Conservation (phyloP, 2,888 invertebrate species). For the Chirona hameri region DNA sequence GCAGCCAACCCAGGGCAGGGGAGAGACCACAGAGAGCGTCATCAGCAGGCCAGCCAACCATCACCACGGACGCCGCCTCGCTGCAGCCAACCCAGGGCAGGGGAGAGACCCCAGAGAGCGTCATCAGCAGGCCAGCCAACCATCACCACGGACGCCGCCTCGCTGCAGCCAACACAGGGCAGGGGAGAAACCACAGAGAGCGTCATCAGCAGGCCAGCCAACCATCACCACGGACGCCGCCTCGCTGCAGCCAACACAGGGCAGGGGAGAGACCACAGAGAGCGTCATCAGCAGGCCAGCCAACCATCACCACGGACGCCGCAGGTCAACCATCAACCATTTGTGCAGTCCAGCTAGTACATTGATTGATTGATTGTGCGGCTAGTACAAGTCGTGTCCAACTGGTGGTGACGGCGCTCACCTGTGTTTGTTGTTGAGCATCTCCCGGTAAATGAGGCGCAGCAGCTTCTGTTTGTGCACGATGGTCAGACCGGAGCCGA, state of each 20-base stretch:
- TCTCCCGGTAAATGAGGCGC: slow-evolving; percentile 79
- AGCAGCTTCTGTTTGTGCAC: slow-evolving; percentile 90
- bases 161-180: slow-evolving; percentile 54
- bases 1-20: neutral
- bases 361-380: too few relatives aligned
- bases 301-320: too few relatives aligned
- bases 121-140: slow-evolving; percentile 75
- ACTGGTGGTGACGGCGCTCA: slow-evolving; percentile 45
- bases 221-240: slow-evolving; percentile 95
- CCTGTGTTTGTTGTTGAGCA: slow-evolving; percentile 82
- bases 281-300: too few relatives aligned
- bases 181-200: neutral
- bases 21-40: too few relatives aligned
- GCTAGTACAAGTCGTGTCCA: too few relatives aligned
- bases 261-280: neutral
- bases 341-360: too few relatives aligned
- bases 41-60: slow-evolving; percentile 87
- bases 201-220: slow-evolving; percentile 66
- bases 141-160: slow-evolving; percentile 93
- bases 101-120: too few relatives aligned
- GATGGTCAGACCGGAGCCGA: slow-evolving; percentile 62
- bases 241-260: slow-evolving; percentile 59
- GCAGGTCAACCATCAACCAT: too few relatives aligned
- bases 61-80: slow-evolving; percentile 89
- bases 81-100: slow-evolving; percentile 47